Conservation (phyloP, 2,888 invertebrate species). For the Dynastes maya region DNA sequence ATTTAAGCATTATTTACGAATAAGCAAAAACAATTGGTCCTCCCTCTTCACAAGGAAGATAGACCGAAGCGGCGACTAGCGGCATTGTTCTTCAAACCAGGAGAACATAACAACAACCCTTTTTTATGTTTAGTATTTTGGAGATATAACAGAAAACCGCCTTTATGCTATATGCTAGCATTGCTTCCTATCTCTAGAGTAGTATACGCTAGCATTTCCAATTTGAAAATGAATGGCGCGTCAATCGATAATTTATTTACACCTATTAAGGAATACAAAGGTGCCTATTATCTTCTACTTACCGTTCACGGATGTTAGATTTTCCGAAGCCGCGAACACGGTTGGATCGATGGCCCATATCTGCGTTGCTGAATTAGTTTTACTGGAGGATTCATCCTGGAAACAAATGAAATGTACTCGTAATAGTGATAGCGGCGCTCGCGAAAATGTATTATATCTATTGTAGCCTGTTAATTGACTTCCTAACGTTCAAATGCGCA, state of each 20-base stretch:
- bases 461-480: neutral
- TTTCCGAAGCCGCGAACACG: constrained; percentile 60
- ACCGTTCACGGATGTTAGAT: constrained; percentile 59
- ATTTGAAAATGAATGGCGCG: constrained; percentile 9
- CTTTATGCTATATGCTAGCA: no score
- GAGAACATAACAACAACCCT: no score
- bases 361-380: constrained; percentile 59
- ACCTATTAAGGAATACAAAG: neutral
- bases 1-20: no score
- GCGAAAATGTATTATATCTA: constrained; percentile 13
- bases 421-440: neutral
- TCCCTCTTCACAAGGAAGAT: no score
- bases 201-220: neutral
- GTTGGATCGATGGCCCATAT: constrained; percentile 66
- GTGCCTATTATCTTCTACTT: constrained; percentile 47
- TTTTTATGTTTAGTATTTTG: no score
- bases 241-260: constrained; percentile 15
- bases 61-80: no score
- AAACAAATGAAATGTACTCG: constrained; percentile 49
- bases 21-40: no score
- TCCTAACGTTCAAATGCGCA: neutral
- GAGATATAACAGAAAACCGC: no score
- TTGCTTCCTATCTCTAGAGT: no score
- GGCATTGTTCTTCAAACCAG: no score
- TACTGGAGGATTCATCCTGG: constrained; percentile 63